Evolutionary conservation across 2,113 vertebrate species (phyloP).

Genomic region (Cyprinodon variegatus): DNA sequence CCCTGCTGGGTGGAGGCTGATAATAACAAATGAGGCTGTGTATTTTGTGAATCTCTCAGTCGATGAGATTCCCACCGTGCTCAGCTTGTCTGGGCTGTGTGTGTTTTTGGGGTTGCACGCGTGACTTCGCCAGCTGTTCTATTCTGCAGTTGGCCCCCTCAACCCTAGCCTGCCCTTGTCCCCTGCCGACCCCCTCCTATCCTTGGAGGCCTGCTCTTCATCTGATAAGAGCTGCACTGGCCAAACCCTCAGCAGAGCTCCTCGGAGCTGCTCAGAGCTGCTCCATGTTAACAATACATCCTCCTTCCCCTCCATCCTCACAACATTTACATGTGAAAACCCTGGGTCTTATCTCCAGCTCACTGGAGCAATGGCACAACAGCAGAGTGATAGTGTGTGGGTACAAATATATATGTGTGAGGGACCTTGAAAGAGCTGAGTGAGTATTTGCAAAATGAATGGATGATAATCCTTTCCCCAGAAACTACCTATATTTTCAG

Average conservation of each 20-base stretch:
- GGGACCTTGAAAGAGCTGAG: constrained; percentile 34
- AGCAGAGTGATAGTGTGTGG: constrained; percentile 51
- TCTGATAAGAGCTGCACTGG: constrained; percentile 78
- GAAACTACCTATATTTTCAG: constrained; percentile 21
- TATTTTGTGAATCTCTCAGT: constrained; percentile 73
- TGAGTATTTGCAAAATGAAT: constrained; percentile 17
- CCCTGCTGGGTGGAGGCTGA: constrained; percentile 73
- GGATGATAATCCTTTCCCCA: constrained; percentile 15
- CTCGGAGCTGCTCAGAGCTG: constrained; percentile 51
- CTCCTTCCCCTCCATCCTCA: constrained; percentile 53
- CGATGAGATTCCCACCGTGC: constrained; percentile 79
- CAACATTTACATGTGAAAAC: constrained; percentile 82
- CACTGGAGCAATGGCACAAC: constrained; percentile 67
- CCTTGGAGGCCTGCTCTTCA: constrained; percentile 76
- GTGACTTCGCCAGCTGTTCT: constrained; percentile 80
- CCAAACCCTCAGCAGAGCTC: constrained; percentile 66
- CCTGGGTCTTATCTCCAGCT: constrained; percentile 74
- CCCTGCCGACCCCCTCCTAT: constrained; percentile 54
- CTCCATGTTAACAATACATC: constrained; percentile 67
- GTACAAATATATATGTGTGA: constrained; percentile 26
- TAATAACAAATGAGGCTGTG: constrained; percentile 75
- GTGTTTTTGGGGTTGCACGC: constrained; percentile 78
- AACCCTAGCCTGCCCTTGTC: constrained; percentile 52
- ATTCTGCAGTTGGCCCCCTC: constrained; percentile 73
- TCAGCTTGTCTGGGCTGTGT: constrained; percentile 76